A percentile compares a stretch with the other conserved stretches of the same genome.
These are phyloP conservation scores for Oscheius sp. DNA, from an alignment of 2,888 invertebrate species.

Conservation along the genomic window DNA sequence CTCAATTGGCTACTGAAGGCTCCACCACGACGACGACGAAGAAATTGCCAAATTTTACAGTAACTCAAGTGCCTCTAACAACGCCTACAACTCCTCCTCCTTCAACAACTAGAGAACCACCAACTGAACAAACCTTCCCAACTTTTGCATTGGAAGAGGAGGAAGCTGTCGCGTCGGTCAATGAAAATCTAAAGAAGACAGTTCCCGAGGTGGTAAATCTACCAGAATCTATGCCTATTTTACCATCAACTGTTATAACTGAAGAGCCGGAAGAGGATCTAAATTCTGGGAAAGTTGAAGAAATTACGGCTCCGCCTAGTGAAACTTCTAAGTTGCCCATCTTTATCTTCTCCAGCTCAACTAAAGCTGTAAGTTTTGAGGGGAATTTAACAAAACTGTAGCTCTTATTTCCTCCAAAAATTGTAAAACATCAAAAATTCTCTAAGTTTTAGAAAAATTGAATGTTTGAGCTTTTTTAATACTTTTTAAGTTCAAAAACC, in stretches of 20 bases:
- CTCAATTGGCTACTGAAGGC: constrained; percentile 45
- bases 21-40: background rate
- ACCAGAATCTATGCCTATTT: no score
- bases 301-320: constrained; percentile 17
- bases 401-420: no score
- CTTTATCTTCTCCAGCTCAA: constrained; percentile 1
- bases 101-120: constrained; percentile 16
- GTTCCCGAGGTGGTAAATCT: no score
- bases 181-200: no score
- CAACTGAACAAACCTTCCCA: constrained; percentile 12
- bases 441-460: no score
- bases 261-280: background rate
- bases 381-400: no score
- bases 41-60: constrained; percentile 45
- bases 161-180: background rate
- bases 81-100: background rate
- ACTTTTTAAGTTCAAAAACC: no score
- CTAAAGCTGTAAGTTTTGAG: background rate
- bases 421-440: no score
- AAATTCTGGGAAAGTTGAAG: background rate
- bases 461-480: no score
- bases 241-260: background rate
- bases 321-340: background rate
- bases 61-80: constrained; percentile 31
- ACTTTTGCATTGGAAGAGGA: constrained; percentile 20